Evolutionary conservation across 2,113 vertebrate species (phyloP), one percentile per base, ranked within the genome.

Genomic region (Percina caprodes): DNA sequence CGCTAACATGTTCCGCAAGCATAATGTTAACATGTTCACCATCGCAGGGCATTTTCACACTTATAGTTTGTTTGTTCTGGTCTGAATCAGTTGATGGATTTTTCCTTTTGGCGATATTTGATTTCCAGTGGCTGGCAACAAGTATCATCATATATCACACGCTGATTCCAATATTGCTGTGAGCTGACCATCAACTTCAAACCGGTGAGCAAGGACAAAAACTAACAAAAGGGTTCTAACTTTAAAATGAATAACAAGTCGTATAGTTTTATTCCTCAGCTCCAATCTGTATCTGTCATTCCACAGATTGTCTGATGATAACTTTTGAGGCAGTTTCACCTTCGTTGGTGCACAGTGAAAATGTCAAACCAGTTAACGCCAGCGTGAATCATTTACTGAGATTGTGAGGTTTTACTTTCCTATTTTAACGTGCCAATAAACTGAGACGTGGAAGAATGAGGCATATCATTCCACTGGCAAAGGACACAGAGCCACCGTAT

Each of bases 371-470:
- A 23, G 30, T 80, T 16, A 24, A 72, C 13, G 24, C 30, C 14
- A 72, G 55, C 0, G 5, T 4, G 4, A 63, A 66, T 24, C 60
- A 71, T 49, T 85, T 75, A 70, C 26, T 59, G 70, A 55, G 63
- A 49, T 65, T 63, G 48, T 86, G 39, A 80, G 77, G 75, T 84
- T 90, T 82, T 49, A 82, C 75, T 80, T 86, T 82, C 54, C 78
- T 55, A 5, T 24, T 33, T 83, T 35, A 69, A 62, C 54, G 63
- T 48, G 46, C 76, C 70, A 71, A 33, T 49, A 52, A 73, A 84
- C 3, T 30, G 54, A 73, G 70, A 42, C n/a, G 16, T 24, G 65
- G 77, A 71, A 63, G 67, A 80, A 77, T 46, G 80, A 79, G 58
- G 21, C 72, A 72, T 35, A 65, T 75, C 35, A 1, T 79, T 78